Evolutionary conservation across 2,113 vertebrate species (phyloP), one percentile per base, ranked within the genome.

Genomic region (Limnothrissa miodon): DNA sequence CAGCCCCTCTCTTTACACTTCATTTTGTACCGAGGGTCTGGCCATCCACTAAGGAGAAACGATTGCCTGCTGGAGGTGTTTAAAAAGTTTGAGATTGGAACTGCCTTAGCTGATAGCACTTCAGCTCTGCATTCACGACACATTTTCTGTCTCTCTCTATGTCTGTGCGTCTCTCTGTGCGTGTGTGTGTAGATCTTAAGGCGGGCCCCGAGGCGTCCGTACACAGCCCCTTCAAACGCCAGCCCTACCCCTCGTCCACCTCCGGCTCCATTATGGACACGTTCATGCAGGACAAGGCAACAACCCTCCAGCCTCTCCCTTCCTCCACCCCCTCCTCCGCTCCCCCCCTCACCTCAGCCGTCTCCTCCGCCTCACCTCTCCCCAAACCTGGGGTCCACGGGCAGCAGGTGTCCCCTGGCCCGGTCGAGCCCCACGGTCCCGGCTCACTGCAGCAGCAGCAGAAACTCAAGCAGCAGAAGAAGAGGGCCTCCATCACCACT

Each of bases 381-480:
- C 94, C 95, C 84, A 83, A 93, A 81, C 93, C 93, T 45, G 88
- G 95, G 0, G 88, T 93, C 81, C 53, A 92, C 48, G 92, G 87
- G 79, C 95, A 92, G 39, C 98, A 98, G 87, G 95, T 97, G 90
- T 98, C 98, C 56, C 96, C 97, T 0, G 96, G 96, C 5, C 95
- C 97, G n/a, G 96, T 96, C 0, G 97, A 98, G 87, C 96, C 95
- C 91, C 98, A 98, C 81, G 96, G 96, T 62, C 96, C 96, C n/a
- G 99, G 97, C 90, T 97, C 98, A n/a, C 96, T 97, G 42, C 97
- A 99, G 92, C 98, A 99, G 93, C 98, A 59, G 25, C 56, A 99
- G 89, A 99, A 98, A 90, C 94, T 98, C 78, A 99, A 98, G 89
- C 96, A 96, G 86, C 98, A 98, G 79, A 99, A 97, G 94, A 99